A percentile compares a stretch with the other conserved stretches of the same genome.
phyloP scores from a whole-genome alignment of 1,140 invertebrate genomes.

The Mercenaria mercenaria region DNA sequence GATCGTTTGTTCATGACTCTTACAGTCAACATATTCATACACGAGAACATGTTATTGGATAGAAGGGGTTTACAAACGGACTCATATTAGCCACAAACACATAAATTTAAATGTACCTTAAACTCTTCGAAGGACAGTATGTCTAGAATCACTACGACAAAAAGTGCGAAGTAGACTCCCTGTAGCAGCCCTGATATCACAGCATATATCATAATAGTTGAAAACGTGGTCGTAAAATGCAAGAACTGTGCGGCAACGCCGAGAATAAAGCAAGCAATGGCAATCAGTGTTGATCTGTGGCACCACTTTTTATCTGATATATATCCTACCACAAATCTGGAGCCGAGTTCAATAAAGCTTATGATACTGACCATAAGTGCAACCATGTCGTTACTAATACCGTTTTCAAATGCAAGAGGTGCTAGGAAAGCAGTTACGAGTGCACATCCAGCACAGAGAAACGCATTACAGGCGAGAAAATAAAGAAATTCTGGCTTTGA shows the following conservation, averaged over 20 bases:
- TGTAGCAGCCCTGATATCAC: constrained; percentile 26
- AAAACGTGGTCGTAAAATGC: constrained; percentile 11
- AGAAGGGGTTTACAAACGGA: too few species aligned
- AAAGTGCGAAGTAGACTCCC: constrained; percentile 55
- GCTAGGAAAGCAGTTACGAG: constrained; percentile 6
- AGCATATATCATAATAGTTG: constrained; percentile 31
- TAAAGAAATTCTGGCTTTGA: constrained; percentile 44
- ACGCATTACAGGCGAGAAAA: constrained; percentile 40
- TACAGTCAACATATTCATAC: too few species aligned
- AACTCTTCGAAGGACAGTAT: constrained; percentile 42
- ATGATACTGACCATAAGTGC: constrained; percentile 10
- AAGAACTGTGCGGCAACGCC: constrained; percentile 29
- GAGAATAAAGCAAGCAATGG: not conserved
- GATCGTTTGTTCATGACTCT: too few species aligned
- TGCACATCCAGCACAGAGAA: constrained; percentile 34
- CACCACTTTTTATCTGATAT: constrained; percentile 33
- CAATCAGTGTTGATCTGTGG: constrained; percentile 36
- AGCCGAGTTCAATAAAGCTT: constrained; percentile 9
- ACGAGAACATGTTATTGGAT: too few species aligned
- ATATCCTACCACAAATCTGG: constrained; percentile 22
- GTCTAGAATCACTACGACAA: constrained; percentile 48
- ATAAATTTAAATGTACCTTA: constrained; percentile 13
- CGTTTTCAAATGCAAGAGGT: constrained; percentile 37
- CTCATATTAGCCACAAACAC: too few species aligned
- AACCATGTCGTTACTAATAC: constrained; percentile 14